Percentiles rank a stretch among this genome's conserved stretches.
phyloP scores from a whole-genome alignment of 1,140 invertebrate species.

The Oedothorax gibbosus region DNA sequence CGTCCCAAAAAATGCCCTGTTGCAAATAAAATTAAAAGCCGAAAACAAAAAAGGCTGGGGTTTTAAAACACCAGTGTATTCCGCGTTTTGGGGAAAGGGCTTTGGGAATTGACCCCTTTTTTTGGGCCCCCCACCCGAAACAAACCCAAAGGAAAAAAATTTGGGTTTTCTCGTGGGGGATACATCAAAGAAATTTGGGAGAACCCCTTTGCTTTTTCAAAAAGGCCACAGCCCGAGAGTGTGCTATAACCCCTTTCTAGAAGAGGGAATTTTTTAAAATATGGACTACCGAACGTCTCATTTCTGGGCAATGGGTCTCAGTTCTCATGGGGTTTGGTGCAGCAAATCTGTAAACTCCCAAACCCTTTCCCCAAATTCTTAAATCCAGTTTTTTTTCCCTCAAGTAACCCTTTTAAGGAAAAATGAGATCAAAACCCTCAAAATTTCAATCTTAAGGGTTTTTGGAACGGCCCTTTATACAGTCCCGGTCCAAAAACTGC shows the following conservation, averaged over 20 bases:
- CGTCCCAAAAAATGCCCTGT: neutral
- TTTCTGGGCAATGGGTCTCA: no score
- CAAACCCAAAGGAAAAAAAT: neutral
- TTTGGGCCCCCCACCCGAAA: slow-evolving; percentile 20
- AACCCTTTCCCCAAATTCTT: neutral
- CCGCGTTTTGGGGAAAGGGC: neutral
- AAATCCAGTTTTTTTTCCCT: no score
- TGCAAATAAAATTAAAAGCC: neutral
- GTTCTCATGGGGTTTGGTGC: no score
- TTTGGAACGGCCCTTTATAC: no score
- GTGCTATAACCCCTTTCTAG: no score
- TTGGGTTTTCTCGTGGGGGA: neutral
- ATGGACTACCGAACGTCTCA: no score
- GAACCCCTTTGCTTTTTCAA: slow-evolving; percentile 13
- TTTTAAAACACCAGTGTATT: neutral
- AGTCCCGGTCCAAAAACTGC: no score
- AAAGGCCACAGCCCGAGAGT: no score
- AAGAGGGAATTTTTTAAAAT: no score
- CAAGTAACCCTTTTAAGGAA: no score
- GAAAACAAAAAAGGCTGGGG: neutral
- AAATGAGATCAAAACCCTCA: no score
- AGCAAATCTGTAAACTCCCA: neutral
- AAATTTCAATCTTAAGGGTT: no score
- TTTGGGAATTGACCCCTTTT: slow-evolving; percentile 15
- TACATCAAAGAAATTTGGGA: neutral